Evolutionary conservation across 1,140 invertebrate species (phyloP), one percentile per base, ranked within the genome.

Genomic region (Thaumetopoea pityocampa): DNA sequence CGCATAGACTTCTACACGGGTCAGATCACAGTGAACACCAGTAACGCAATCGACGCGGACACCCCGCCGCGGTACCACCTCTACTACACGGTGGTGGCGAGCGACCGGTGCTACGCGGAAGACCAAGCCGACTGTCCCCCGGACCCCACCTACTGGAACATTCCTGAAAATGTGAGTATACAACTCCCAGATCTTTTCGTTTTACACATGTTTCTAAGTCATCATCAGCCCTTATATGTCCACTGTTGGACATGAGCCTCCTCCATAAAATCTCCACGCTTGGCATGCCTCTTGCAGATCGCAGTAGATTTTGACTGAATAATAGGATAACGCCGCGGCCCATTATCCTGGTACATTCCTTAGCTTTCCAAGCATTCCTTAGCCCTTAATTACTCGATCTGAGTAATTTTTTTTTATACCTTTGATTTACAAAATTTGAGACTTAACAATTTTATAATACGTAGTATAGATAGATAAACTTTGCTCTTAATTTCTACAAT

Each of bases 11-110:
- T 53, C 16, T 19, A 43, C 18, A 66, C 72, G 1, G 87, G 87
- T 6, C 69, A 82, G 47, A 52, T 89, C 5, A 58, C 56, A 5
- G 84, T 87, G 2, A 47, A 71, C 18, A 32, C 44, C 5, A 46
- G 67, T 19, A 53, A 57, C n/a, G 66, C 62, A 1, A 87, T 89
- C 19, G 83, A 88, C 54, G 85, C 85, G 3, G 88, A 88, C 43
- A 49, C 27, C 4, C 80, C 82, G 0, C 71, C 65, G 2, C 62
- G 70, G 1, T 42, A 70, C 26, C 32, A 77, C 23, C 62, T 89
- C 5, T 67, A 72, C 44, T 88, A 88, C 55, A 79, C 62, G 0
- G 67, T 88, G 2, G 58, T 60, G 0, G 82, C 87, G 4, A 85
- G 70, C 22, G 87, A 88, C 49, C 29, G 63, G 3, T 69, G 77